Evolutionary conservation across 2,797 vertebrate species (phyloP), one percentile per base, ranked within the genome.

Genomic region (Tinamus major): DNA sequence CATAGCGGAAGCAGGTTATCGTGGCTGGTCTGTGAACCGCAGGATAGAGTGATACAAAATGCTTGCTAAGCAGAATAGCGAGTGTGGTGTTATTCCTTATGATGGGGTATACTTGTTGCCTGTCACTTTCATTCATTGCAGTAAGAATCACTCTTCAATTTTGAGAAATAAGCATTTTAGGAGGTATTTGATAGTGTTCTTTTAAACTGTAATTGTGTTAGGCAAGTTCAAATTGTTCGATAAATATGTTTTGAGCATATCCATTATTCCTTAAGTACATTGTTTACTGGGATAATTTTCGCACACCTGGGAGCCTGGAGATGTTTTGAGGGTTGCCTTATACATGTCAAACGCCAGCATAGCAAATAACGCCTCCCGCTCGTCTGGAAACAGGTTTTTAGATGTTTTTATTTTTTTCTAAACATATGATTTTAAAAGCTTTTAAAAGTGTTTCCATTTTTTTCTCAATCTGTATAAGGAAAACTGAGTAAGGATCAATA

Each of bases 371-470:
- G 41, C 46, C 8, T 42, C 58, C 33, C 15, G 15, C 16, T 9
- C 15, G 35, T 83, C 77, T 68, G 77, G 61, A 88, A 89, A 24
- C 71, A 56, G 68, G 89, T 92, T 95, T 87, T 42, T 42, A 15
- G 41, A 14, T 23, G 41, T 84, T 74, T 55, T 20, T 24, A 35
- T 70, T 58, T 80, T 92, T 90, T 87, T 53, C 21, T 67, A 83
- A 89, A 84, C 63, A 48, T 65, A 41, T 55, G 70, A 46, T 91
- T 92, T 93, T 71, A 61, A 79, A 92, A 88, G 35, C 23, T 89
- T 65, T 89, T 90, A 63, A 93, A 89, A 55, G 75, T 79, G 64
- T 10, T 79, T 82, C 90, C 89, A 84, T 87, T 93, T 80, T 93
- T 41, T 81, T 83, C 41, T 75, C 53, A n/a, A n/a, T 74, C 37